Evolutionary conservation across 64 coral and sea anemone genomes (phyloP).

Genomic region (Montipora capricornis): DNA sequence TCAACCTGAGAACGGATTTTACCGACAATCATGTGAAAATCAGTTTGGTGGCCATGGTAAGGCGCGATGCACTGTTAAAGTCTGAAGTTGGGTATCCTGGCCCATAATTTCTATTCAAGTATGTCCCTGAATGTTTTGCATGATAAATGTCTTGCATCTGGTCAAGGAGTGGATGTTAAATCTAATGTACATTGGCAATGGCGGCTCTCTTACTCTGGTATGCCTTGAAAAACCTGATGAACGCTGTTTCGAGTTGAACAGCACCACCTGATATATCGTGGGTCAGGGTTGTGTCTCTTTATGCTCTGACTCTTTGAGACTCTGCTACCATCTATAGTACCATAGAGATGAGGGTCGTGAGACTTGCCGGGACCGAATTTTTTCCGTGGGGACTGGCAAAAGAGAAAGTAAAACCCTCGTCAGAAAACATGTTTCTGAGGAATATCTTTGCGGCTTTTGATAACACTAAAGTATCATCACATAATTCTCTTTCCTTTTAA

Average conservation of each 20-base stretch:
- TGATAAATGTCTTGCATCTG: neutral
- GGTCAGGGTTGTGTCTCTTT: constrained; percentile 37
- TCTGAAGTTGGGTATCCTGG: too few species aligned
- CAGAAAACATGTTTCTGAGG: constrained; percentile 28
- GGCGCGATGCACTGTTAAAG: too few species aligned
- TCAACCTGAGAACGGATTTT: too few species aligned
- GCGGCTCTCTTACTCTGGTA: neutral
- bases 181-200: constrained; percentile 18
- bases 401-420: constrained; percentile 2
- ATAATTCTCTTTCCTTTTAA: neutral
- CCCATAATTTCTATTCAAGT: too few species aligned
- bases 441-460: constrained; percentile 23
- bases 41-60: too few species aligned
- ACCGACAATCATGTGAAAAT: too few species aligned
- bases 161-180: constrained; percentile 11
- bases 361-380: constrained; percentile 48
- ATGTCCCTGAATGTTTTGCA: too few species aligned
- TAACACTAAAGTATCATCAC: neutral
- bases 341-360: constrained; percentile 46
- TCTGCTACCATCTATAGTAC: constrained; percentile 8
- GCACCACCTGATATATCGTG: constrained; percentile 38
- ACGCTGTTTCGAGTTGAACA: constrained; percentile 35
- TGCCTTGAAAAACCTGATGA: neutral
- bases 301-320: constrained; percentile 33
- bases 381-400: neutral